A percentile compares a stretch with the other conserved stretches of the same genome.
These are phyloP conservation scores for Ochlodes sylvanus DNA, from an alignment of 2,888 invertebrate species.

Conservation along the genomic window DNA sequence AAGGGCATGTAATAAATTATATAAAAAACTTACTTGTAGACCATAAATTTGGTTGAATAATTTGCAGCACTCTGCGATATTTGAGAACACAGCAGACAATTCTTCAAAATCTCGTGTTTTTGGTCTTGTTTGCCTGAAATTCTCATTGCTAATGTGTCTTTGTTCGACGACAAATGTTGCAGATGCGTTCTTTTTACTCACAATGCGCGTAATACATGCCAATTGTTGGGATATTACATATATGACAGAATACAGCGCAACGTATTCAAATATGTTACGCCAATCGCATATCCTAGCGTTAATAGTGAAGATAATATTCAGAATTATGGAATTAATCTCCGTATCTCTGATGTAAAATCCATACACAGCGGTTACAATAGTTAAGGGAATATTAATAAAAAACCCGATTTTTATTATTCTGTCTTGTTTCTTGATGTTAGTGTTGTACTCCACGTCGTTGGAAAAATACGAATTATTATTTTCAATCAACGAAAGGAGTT, in stretches of 20 bases:
- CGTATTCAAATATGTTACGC: constrained; percentile 17
- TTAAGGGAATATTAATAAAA: background rate
- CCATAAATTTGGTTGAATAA: constrained; percentile 32
- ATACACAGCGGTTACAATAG: background rate
- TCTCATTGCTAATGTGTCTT: background rate
- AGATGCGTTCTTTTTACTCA: constrained; percentile 13
- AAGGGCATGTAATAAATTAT: background rate
- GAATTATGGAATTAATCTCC: background rate
- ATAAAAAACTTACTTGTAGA: constrained; percentile 23
- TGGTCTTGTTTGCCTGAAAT: background rate
- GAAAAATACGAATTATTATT: constrained; percentile 18
- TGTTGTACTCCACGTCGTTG: constrained; percentile 17
- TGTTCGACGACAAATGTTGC: background rate
- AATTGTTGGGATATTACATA: constrained; percentile 33
- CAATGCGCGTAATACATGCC: constrained; percentile 25
- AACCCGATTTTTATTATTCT: constrained; percentile 12
- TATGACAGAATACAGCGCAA: constrained; percentile 24
- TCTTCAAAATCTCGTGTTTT: constrained; percentile 21
- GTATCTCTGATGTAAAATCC: background rate
- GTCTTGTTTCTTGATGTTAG: constrained; percentile 15
- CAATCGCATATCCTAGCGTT: constrained; percentile 11
- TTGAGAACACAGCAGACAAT: constrained; percentile 22
- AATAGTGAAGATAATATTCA: background rate
- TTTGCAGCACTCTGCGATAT: constrained; percentile 28
- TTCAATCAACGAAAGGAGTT: constrained; percentile 15